Evolutionary conservation across 2,797 vertebrate genomes (phyloP), one percentile per base, ranked within the genome.

Genomic region (Danio jaintianensis): DNA sequence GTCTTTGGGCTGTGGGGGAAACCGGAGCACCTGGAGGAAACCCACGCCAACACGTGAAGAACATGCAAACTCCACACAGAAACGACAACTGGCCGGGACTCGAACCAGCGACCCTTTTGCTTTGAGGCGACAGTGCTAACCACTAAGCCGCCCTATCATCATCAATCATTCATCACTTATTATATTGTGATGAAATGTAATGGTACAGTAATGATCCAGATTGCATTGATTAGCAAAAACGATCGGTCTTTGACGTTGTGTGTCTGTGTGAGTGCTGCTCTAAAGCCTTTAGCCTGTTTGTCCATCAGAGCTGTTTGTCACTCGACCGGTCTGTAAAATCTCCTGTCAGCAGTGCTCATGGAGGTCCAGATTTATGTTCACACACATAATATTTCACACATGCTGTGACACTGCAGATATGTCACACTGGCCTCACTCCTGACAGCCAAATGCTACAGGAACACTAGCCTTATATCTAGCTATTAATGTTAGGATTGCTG

Each of bases 281-380:
- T 89, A 74, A 90, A 90, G 84, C 6, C 78, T 75, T 55, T 56
- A 16, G 77, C 79, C 76, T 59, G 55, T 80, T 85, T 86, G 88
- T 86, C 83, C 36, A 22, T 79, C 82, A 48, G 78, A 45, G 82
- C 82, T 88, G 88, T 91, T 88, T 36, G 82, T 86, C 86, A 62
- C 86, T 90, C 88, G 84, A 20, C n/a, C 48, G 53, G 77, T 42
- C 72, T 74, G 38, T 56, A n/a, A 36, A 48, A 79, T 72, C 43
- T 48, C 47, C 83, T 53, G 64, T 82, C 85, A 82, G 77, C 86
- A 52, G n/a, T n/a, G n/a, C n/a, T n/a, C n/a, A 71, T 62, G 83
- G 85, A 85, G 4, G 82, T 86, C 75, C 67, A 5, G 48, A 76
- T 83, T 89, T 87, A 88, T 87, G 85, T 86, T 85, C 83, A 83